A percentile compares a stretch with the other conserved stretches of the same genome.
Conservation (phyloP, 2,888 invertebrate genomes). For the Lochmaea crataegi region DNA sequence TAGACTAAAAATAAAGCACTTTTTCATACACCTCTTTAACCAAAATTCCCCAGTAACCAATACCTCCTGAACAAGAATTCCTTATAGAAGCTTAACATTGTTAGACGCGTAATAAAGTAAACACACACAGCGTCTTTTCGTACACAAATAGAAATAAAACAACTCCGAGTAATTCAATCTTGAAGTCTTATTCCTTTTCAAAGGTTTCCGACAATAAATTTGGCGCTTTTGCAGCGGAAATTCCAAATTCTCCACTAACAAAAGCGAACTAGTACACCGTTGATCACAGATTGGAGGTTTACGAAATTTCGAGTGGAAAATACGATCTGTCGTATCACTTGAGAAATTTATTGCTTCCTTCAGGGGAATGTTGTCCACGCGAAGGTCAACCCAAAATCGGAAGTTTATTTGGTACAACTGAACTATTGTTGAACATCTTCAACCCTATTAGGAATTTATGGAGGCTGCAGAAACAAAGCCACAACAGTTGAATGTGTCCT, state of each 20-base stretch:
- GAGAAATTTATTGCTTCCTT: slow-evolving; percentile 7
- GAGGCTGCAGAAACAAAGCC: too few relatives aligned
- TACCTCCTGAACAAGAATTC: neutral
- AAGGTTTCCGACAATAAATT: slow-evolving; percentile 29
- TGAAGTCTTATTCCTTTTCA: slow-evolving; percentile 16
- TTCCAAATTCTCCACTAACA: slow-evolving; percentile 12
- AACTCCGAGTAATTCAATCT: slow-evolving; percentile 22
- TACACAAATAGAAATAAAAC: slow-evolving; percentile 9
- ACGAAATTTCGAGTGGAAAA: slow-evolving; percentile 8
- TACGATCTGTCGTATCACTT: slow-evolving; percentile 4
- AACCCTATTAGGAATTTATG: too few relatives aligned
- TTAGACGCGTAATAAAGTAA: neutral
- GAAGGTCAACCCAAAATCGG: neutral
- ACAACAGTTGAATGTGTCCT: too few relatives aligned
- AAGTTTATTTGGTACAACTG: neutral
- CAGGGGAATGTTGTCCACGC: neutral
- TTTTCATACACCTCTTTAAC: neutral
- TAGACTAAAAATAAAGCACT: neutral
- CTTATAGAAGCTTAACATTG: neutral
- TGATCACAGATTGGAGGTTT: slow-evolving; percentile 14
- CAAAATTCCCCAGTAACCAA: neutral
- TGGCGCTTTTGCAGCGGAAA: slow-evolving; percentile 23
- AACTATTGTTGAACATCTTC: neutral
- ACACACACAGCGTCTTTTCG: slow-evolving; percentile 1
- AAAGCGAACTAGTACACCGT: slow-evolving; percentile 9